Evolutionary conservation across 2,888 invertebrate genomes (phyloP), one percentile per base, ranked within the genome.

Genomic region (Aleiodes leptofemur): DNA sequence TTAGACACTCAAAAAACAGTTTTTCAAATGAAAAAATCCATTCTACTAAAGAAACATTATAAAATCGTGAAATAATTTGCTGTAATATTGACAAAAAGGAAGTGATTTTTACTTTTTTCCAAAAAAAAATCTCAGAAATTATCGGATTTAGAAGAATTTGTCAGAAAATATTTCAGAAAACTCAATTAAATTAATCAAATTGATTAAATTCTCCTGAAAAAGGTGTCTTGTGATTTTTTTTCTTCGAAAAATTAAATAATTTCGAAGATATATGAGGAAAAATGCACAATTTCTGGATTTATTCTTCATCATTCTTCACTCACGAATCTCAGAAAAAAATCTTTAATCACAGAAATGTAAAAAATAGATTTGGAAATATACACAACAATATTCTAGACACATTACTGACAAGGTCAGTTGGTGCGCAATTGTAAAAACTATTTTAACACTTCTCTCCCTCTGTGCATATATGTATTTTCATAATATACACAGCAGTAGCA

Each of bases 381-480:
- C 14, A 38, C 64, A 8, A 64, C 14, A 48, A 16, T 56, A 64
- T 64, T 43, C 2, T 11, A 64, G 43, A 23, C 64, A 43, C 38
- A 59, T 59, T 64, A 43, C 48, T 48, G 64, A 64, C 64, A 64
- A 64, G 64, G 64, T 43, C 64, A 64, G 13, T 38, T 61, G 61
- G 38, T 34, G 61, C 64, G 64, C 64, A 64, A 23, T 48, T 64
- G 64, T 64, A 64, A 64, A 64, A 64, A 64, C 64, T 64, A 64
- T 64, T 64, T 64, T 64, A 43, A 14, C 48, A 48, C 64, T 64
- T 43, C 11, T 23, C 23, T 23, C 23, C 23, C 43, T 64, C 14
- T 38, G n/a, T 61, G 64, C 23, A 43, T 23, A 16, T 64, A 9
- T 64, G 43, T 64, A 43, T 43, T 43, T 8, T 43, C 43, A 11